Base-by-base conservation (phyloP, 2,797 vertebrate genomes). In the Pipistrellus nathusii region DNA sequence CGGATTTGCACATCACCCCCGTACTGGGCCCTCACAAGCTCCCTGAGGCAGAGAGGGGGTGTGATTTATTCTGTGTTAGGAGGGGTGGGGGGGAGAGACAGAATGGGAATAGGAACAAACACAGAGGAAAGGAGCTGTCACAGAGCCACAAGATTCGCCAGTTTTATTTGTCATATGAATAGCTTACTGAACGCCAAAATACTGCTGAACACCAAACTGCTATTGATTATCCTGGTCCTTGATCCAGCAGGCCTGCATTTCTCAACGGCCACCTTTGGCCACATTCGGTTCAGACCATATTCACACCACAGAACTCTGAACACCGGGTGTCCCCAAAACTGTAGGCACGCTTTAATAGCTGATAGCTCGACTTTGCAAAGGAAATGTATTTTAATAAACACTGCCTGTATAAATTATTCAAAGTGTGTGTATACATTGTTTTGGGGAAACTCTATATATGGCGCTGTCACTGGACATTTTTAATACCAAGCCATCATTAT, bases 401-500 rank as follows among this genome's bases (percentile, higher is more conserved):
- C 13, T 14, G 59, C 13, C 59, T 62, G 59, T 62, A 30, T 15
- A 3, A 3, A 30, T 30, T 62, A 62, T 62, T 30, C 59, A 62
- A 30, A 62, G 27, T 62, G 12, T 30, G 27, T 62, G 53, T 62
- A 7, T 62, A 62, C 27, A 62, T 62, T 62, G 38, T 62, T 14
- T 0, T 27, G 59, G 59, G 59, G 27, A 2, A 12, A 62, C 27
- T 30, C 25, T 62, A 62, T 59, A 48, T 69, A 68, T 48, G n/a
- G 84, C 4, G 6, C 51, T 91, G 0, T 92, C 44, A 77, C 59
- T 35, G 3, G 25, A 71, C 14, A 89, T 80, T 88, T 90, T 85
- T 77, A 94, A 66, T 55, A 32, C 25, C 83, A 90, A 91, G 38
- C 44, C 68, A 83, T 71, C 90, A 80, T 85, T 92, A 90, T 9